Evolutionary conservation across 2,113 vertebrate species (phyloP), one percentile per base, ranked within the genome.

Genomic region (Ornithorhynchus anatinus): DNA sequence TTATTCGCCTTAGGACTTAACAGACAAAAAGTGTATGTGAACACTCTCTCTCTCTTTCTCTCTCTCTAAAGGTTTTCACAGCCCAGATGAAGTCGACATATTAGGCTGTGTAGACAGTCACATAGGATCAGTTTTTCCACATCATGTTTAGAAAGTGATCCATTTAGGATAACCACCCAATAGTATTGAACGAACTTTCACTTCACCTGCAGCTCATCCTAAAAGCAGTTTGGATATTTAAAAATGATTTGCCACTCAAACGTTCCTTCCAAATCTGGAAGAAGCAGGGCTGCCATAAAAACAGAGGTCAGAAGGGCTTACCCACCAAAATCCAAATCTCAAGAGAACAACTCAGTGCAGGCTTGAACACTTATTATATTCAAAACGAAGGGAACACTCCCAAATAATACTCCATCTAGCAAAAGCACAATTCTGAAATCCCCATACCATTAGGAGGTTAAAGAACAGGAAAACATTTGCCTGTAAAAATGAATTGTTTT

Each of bases 361-460:
- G 50, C 19, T 36, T 67, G 13, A 3, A 25, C 20, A 14, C 29
- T 20, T 63, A 3, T 3, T 7, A 35, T 74, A 50, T 56, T 56
- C 59, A 44, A 67, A 72, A 54, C 69, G 35, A 76, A 77, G 63
- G 74, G 59, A n/a, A 36, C 39, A 37, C 32, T 40, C 35, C 33
- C 60, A 52, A 10, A n/a, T n/a, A 72, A 48, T 39, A 16, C 25
- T 16, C 23, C 8, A 53, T 63, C 62, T 48, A 60, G 53, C 42
- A 66, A 64, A 74, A 73, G 27, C 53, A 71, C 56, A 13, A 12
- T 27, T 74, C 39, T 40, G 50, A 32, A 57, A 19, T 66, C 57
- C 67, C 27, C 44, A 27, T 42, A 56, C 33, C 51, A 50, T 77
- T 69, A 56, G 20, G 66, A 57, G n/a, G 19, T 52, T 5, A 31